These are phyloP conservation scores for Zygothrica quintamaculata DNA, from an alignment of 2,888 invertebrate species.

Conservation along the genomic window DNA sequence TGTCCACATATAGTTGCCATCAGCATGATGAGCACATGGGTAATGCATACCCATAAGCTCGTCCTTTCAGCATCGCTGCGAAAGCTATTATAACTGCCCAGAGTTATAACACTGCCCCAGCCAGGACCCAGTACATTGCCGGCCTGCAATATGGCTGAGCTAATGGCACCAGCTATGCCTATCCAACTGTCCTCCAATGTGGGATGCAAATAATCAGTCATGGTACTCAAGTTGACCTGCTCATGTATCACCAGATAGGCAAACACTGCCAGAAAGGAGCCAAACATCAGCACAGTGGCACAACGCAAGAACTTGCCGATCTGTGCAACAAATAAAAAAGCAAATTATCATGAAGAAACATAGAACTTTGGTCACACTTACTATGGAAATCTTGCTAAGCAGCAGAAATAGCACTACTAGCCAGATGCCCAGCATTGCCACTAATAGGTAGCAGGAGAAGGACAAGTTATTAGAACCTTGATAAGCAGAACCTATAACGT, in stretches of 20 bases:
- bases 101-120: slow-evolving; percentile 92
- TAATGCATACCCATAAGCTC: slow-evolving; percentile 77
- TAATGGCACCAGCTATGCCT: slow-evolving; percentile 41
- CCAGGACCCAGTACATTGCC: slow-evolving; percentile 92
- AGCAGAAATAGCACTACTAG: slow-evolving; percentile 67
- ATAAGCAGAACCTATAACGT: slow-evolving; percentile 72
- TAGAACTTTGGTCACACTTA: slow-evolving; percentile 43
- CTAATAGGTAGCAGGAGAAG: slow-evolving; percentile 75
- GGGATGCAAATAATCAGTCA: slow-evolving; percentile 63
- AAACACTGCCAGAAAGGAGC: slow-evolving; percentile 74
- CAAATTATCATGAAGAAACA: not conserved
- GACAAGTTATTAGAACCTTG: slow-evolving; percentile 50
- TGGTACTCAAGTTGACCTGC: slow-evolving; percentile 48
- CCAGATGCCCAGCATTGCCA: slow-evolving; percentile 75
- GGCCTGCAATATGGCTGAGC: slow-evolving; percentile 72
- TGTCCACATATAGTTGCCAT: slow-evolving; percentile 76
- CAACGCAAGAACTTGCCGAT: slow-evolving; percentile 82
- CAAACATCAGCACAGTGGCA: slow-evolving; percentile 74
- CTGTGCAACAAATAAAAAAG: too few species aligned
- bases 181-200: slow-evolving; percentile 49
- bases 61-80: slow-evolving; percentile 87
- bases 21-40: slow-evolving; percentile 73
- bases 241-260: slow-evolving; percentile 69
- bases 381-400: slow-evolving; percentile 75
- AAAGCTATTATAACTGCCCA: slow-evolving; percentile 93